Conservation (phyloP, 2,113 vertebrate genomes). For the Calonectris borealis region DNA sequence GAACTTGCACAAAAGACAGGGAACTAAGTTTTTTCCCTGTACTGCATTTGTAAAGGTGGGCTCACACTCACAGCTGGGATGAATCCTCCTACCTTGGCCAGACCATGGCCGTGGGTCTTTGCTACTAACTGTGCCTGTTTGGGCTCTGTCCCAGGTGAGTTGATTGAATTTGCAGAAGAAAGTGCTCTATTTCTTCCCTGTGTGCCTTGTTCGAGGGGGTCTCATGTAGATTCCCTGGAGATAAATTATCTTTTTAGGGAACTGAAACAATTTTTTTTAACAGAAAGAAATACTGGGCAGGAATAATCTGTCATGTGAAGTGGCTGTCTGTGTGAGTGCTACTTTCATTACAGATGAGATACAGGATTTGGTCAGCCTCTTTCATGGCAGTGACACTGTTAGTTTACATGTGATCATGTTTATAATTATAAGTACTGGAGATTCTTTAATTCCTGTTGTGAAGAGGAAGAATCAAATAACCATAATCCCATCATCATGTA, state of each 20-base stretch:
- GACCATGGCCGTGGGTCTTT: background rate
- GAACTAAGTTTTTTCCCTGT: background rate
- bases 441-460: background rate
- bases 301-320: background rate
- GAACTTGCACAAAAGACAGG: background rate
- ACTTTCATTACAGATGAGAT: background rate
- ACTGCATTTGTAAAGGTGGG: background rate
- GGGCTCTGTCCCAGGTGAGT: background rate
- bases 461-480: background rate
- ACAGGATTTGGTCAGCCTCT: background rate
- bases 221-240: background rate
- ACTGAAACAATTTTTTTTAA: background rate
- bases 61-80: background rate
- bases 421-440: fast-evolving
- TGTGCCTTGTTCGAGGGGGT: background rate
- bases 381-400: background rate
- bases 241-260: background rate
- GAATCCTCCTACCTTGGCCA: background rate
- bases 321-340: background rate
- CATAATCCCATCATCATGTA: background rate
- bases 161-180: background rate
- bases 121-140: background rate
- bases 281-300: background rate
- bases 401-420: background rate
- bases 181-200: background rate